Conservation (phyloP, 2,888 invertebrate species). For the Limnephilus marmoratus region DNA sequence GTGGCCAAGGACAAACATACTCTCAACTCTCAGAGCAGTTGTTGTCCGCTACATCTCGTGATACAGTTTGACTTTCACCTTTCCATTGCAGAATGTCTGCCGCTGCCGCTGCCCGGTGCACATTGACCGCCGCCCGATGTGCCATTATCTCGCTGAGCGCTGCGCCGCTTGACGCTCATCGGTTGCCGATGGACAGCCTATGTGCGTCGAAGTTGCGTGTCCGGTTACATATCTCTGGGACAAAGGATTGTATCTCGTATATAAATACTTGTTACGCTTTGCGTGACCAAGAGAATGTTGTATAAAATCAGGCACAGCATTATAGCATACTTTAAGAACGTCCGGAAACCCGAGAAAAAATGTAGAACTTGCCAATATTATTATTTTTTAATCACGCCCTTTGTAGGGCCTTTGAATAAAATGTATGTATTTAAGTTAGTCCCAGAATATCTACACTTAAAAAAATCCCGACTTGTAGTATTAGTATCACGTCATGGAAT, state of each 20-base stretch:
- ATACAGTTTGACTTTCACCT: constrained; percentile 38
- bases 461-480: too few relatives aligned
- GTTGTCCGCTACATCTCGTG: constrained; percentile 5
- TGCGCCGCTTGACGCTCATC: background rate
- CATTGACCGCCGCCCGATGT: background rate
- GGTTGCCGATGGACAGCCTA: background rate
- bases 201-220: background rate
- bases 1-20: background rate
- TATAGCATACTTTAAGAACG: background rate
- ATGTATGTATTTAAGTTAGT: too few relatives aligned
- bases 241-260: background rate
- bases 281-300: background rate
- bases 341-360: too few relatives aligned
- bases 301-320: background rate
- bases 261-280: background rate
- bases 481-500: too few relatives aligned
- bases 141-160: background rate
- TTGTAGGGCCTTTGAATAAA: too few relatives aligned
- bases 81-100: constrained; percentile 22
- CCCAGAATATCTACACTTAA: too few relatives aligned
- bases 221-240: background rate
- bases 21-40: background rate
- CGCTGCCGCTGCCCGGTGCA: background rate
- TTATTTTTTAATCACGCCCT: too few relatives aligned
- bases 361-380: too few relatives aligned